A percentile compares a stretch with the other conserved stretches of the same genome.
These are phyloP conservation scores for Peromyscus aztecus DNA, from an alignment of 2,797 vertebrate genomes.

Conservation along the genomic window DNA sequence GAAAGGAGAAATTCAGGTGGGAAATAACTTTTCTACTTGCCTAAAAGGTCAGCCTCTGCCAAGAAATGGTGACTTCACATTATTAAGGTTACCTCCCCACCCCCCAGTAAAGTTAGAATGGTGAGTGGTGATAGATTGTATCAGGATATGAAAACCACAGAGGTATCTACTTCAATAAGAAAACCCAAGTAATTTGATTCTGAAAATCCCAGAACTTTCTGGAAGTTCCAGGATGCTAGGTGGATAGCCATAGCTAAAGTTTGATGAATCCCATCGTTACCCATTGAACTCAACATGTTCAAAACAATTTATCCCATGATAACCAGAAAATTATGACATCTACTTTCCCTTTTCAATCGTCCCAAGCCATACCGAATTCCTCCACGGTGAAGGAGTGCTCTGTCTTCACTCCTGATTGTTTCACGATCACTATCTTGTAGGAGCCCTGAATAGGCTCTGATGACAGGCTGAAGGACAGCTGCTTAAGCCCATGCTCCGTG, in stretches of 20 bases:
- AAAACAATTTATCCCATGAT: background rate
- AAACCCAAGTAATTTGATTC: background rate
- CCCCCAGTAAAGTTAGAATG: background rate
- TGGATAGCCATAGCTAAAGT: background rate
- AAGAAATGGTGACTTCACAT: background rate
- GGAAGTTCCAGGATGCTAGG: background rate
- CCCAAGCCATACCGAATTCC: constrained; percentile 82
- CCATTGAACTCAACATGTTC: background rate
- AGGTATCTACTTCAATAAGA: background rate
- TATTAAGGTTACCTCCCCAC: background rate
- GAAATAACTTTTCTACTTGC: background rate
- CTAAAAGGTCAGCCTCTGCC: background rate
- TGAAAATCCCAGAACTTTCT: background rate
- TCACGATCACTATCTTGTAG: constrained; percentile 81
- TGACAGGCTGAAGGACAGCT: constrained; percentile 82
- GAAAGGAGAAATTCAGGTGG: background rate
- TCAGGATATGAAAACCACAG: background rate
- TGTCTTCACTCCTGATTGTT: constrained; percentile 56
- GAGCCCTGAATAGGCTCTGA: constrained; percentile 84
- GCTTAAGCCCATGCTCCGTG: constrained; percentile 76
- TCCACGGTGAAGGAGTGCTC: constrained; percentile 77
- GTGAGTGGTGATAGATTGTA: background rate
- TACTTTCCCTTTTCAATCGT: background rate
- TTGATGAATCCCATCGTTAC: background rate
- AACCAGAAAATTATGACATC: background rate